A percentile compares a stretch with the other conserved stretches of the same genome.
Conservation (phyloP, 2,888 invertebrate species). For the Ophion slaviceki region DNA sequence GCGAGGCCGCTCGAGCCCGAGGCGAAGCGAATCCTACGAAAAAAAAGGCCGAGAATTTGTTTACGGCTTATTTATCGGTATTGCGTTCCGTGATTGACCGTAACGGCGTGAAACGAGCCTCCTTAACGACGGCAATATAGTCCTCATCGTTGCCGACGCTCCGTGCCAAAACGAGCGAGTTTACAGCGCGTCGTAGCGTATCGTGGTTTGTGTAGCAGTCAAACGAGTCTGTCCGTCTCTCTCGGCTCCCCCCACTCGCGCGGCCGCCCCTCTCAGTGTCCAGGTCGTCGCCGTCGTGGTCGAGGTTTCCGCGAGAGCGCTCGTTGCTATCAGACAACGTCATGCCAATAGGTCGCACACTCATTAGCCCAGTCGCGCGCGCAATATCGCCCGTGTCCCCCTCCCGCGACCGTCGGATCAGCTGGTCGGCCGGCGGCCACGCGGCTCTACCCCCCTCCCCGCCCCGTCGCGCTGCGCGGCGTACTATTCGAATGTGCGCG, state of each 20-base stretch:
- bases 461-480: conserved; percentile 57
- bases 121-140: conserved; percentile 55
- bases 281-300: conserved; percentile 61
- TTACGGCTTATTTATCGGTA: conserved; percentile 18
- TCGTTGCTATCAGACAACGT: conserved; percentile 65
- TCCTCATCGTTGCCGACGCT: conserved; percentile 61
- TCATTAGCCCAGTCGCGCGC: conserved; percentile 82
- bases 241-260: conserved; percentile 58
- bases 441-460: conserved; percentile 73
- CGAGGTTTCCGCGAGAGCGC: conserved; percentile 53
- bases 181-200: conserved; percentile 8
- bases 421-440: conserved; percentile 82
- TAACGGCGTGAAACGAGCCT: conserved; percentile 29
- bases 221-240: conserved; percentile 62
- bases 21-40: not conserved
- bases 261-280: conserved; percentile 25
- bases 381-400: conserved; percentile 70
- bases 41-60: not conserved
- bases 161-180: conserved; percentile 36
- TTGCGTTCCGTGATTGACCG: conserved; percentile 25
- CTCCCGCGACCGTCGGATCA: conserved; percentile 87
- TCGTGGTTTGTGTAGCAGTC: conserved; percentile 15
- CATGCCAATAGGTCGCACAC: conserved; percentile 82
- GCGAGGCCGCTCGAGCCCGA: not conserved
- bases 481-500: conserved; percentile 50